A percentile compares a stretch with the other conserved stretches of the same genome.
Conservation (phyloP, 2,113 vertebrate genomes). For the Buteo buteo region DNA sequence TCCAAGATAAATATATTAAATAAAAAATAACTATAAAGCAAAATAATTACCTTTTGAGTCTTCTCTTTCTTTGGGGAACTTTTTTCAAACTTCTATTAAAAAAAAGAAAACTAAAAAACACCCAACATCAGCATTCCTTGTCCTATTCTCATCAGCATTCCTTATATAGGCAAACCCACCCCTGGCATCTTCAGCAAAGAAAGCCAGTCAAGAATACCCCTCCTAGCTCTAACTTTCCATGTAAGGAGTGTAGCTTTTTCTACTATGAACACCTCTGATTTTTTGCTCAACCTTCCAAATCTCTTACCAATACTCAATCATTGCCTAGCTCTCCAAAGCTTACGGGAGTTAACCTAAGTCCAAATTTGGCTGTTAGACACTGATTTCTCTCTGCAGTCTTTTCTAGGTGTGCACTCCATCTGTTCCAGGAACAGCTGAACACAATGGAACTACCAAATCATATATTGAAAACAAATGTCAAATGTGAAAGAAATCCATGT, state of each 20-base stretch:
- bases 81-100: not conserved
- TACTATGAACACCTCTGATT: not conserved
- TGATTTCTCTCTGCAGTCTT: not conserved
- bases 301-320: not conserved
- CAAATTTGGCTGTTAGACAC: not conserved
- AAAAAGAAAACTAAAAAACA: not conserved
- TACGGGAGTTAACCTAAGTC: not conserved
- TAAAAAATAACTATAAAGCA: not conserved
- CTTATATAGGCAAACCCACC: not conserved
- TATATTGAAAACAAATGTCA: not conserved
- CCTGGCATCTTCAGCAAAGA: not conserved
- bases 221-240: not conserved
- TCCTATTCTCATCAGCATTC: not conserved
- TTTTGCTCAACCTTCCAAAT: not conserved
- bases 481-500: not conserved
- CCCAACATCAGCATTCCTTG: not conserved
- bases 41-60: not conserved
- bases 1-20: not conserved
- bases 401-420: not conserved
- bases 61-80: not conserved
- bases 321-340: not conserved
- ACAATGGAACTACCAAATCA: not conserved
- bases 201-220: not conserved
- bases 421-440: not conserved
- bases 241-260: not conserved